Evolutionary conservation across 2,113 vertebrate genomes (phyloP), one percentile per base, ranked within the genome.

Genomic region (Aptenodytes patagonicus): DNA sequence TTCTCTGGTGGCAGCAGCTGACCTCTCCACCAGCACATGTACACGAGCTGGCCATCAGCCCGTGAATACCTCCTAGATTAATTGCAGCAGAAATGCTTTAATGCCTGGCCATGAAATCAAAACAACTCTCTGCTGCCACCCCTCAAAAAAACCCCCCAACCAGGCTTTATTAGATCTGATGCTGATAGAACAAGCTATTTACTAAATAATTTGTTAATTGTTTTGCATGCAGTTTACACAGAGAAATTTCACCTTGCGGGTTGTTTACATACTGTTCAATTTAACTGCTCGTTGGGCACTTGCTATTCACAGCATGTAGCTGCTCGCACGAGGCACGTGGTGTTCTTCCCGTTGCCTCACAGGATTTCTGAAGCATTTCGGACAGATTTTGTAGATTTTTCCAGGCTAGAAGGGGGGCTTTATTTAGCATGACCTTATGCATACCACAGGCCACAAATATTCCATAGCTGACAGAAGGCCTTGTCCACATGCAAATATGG

Each of bases 281-380:
- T 93, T 85, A 95, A 94, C 80, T 90, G 70, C 75, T 95, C 2
- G 0, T 58, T 75, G 77, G 77, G 73, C 78, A 72, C 75, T 95
- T 93, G 70, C 70, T 91, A 87, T 76, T 90, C 95, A 83, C 82
- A 91, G 89, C 87, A 54, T 79, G 93, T 47, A 92, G 72, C 80
- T 91, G 61, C 70, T 93, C 3, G 0, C 2, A 1, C 0, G 0
- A 96, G 57, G 57, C 73, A 91, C 81, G 42, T 55, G 57, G 61
- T 85, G 44, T 57, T 89, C 77, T 61, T 87, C 40, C 19, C 40
- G 19, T 44, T 68, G 90, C 52, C 61, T 83, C 65, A n/a, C 22
- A 90, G 70, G 44, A 90, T 69, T 95, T 91, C 66, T 90, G 78
- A 77, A 91, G 60, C 65, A 87, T 64, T 95, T 76, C 0, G 0